phyloP scores from a whole-genome alignment of 64 coral and sea anemone genomes.

The Dendronephthya gigantea region DNA sequence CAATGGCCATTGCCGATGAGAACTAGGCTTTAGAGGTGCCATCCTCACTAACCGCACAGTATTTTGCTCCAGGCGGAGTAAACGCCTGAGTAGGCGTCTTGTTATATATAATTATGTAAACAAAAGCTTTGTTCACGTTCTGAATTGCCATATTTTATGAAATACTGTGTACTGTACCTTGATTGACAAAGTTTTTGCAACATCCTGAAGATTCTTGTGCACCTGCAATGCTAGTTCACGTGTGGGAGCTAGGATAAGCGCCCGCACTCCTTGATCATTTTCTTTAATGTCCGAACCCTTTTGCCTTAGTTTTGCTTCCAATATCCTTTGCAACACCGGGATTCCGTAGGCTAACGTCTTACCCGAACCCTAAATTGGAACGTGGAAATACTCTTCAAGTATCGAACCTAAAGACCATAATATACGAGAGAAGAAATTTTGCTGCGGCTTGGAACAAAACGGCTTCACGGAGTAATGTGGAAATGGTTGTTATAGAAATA shows the following conservation, averaged over 20 bases:
- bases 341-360: slow-evolving; percentile 93
- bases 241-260: slow-evolving; percentile 76
- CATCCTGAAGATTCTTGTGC: slow-evolving; percentile 50
- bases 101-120: no score
- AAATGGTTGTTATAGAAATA: no score
- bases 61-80: no score
- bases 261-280: background rate
- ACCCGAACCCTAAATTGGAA: slow-evolving; percentile 59
- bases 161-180: slow-evolving; percentile 34
- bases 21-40: no score
- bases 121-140: no score
- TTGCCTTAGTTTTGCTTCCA: background rate
- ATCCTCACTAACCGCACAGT: no score
- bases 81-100: no score
- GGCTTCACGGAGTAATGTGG: no score
- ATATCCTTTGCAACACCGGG: slow-evolving; percentile 27
- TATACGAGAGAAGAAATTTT: no score
- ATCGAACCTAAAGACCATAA: no score
- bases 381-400: no score
- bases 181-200: slow-evolving; percentile 49
- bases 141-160: background rate
- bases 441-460: background rate
- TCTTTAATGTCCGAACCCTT: background rate
- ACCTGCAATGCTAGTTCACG: slow-evolving; percentile 86
- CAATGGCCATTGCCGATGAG: no score